phyloP scores from a whole-genome alignment of 2,888 invertebrate species.

The Gastrophysa polygoni region DNA sequence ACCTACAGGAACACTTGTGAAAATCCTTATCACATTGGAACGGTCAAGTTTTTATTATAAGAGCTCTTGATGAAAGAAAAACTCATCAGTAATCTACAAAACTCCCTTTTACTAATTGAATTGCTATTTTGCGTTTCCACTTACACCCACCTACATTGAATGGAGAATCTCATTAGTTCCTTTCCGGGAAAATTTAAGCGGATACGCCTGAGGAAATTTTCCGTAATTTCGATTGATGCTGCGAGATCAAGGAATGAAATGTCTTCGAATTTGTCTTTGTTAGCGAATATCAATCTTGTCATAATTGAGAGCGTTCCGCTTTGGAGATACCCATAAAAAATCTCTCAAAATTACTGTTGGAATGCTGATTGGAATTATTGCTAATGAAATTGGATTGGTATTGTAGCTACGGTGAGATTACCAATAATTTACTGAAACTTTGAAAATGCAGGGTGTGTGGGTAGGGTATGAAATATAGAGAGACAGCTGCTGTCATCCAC shows the following conservation, averaged over 20 bases:
- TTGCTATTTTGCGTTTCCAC: background rate
- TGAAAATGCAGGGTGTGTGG: too few species aligned
- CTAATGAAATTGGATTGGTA: background rate
- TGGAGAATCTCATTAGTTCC: background rate
- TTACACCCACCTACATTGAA: background rate
- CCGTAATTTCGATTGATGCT: constrained; percentile 10
- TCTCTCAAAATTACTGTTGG: background rate
- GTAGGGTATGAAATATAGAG: too few species aligned
- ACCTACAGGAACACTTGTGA: too few species aligned
- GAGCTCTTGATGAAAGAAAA: too few species aligned
- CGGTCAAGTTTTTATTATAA: too few species aligned
- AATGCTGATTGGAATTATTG: background rate
- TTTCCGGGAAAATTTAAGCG: constrained; percentile 3
- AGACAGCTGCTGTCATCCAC: too few species aligned
- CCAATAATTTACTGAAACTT: background rate
- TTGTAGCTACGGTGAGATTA: background rate
- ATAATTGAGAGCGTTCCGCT: background rate
- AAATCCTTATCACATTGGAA: too few species aligned
- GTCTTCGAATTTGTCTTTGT: constrained; percentile 2
- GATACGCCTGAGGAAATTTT: background rate
- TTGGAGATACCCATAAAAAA: background rate
- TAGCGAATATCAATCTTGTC: background rate
- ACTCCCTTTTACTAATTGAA: too few species aligned
- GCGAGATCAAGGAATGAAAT: constrained; percentile 10
- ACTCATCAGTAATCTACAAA: background rate